Evolutionary conservation across 2,888 invertebrate species (phyloP).

Genomic region (Parasteatoda lunata): DNA sequence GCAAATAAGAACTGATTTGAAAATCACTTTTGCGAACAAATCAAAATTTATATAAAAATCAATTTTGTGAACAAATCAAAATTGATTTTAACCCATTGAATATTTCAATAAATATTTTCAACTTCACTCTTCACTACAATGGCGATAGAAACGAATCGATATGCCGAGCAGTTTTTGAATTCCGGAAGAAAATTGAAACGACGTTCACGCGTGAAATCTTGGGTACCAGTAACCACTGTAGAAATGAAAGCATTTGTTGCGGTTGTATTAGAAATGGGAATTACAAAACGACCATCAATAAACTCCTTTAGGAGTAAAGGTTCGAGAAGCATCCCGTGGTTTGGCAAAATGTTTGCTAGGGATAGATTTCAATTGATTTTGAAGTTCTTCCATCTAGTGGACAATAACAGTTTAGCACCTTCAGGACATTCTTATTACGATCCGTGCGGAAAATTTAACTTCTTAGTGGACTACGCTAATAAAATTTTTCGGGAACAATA

Average conservation of each 20-base stretch:
- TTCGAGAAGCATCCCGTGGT: constrained; percentile 14
- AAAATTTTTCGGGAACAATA: constrained; percentile 4
- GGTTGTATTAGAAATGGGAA: constrained; percentile 6
- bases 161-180: too few relatives aligned
- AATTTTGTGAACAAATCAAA: too few relatives aligned
- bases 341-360: constrained; percentile 27
- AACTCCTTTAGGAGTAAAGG: constrained; percentile 6
- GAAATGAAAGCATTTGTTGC: constrained; percentile 24
- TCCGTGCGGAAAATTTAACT: constrained; percentile 14
- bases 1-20: too few relatives aligned
- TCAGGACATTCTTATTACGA: constrained; percentile 15
- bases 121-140: too few relatives aligned
- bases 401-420: too few relatives aligned
- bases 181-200: too few relatives aligned
- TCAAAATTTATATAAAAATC: too few relatives aligned
- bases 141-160: too few relatives aligned
- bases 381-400: constrained; percentile 19
- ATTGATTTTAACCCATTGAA: too few relatives aligned
- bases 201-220: too few relatives aligned
- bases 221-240: background rate
- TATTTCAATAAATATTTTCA: too few relatives aligned
- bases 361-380: constrained; percentile 14
- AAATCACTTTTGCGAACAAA: too few relatives aligned
- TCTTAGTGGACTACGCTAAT: background rate
- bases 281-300: constrained; percentile 8